Conservation (phyloP, 2,888 invertebrate species). For the Dichetophora obliterata region DNA sequence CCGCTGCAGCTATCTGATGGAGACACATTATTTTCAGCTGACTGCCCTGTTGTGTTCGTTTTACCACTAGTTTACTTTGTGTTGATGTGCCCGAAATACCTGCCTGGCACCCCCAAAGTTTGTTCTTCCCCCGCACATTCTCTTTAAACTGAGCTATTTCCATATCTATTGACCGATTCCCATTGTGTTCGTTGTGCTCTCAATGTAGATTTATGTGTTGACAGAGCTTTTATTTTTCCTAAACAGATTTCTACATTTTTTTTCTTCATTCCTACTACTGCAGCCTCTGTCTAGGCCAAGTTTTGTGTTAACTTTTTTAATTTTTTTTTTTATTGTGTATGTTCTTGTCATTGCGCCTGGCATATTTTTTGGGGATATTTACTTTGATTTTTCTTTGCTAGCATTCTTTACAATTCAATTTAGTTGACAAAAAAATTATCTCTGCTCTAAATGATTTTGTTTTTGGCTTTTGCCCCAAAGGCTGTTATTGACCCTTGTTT, state of each 20-base stretch:
- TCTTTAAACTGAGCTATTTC: conserved; percentile 7
- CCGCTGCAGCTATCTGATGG: conserved; percentile 54
- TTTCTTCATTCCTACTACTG: background rate
- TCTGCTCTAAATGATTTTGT: conserved; percentile 20
- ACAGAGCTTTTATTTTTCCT: conserved; percentile 13
- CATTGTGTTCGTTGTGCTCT: conserved; percentile 12
- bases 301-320: background rate
- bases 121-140: background rate
- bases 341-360: background rate
- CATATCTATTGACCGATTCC: conserved; percentile 36
- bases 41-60: conserved; percentile 45
- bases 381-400: conserved; percentile 21
- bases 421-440: background rate
- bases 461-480: background rate
- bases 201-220: conserved; percentile 28
- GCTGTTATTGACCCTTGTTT: conserved; percentile 24
- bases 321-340: background rate
- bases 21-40: conserved; percentile 59
- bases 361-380: conserved; percentile 21
- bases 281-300: background rate
- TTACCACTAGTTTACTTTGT: background rate
- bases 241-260: background rate
- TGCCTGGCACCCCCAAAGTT: background rate
- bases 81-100: background rate
- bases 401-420: conserved; percentile 35